Evolutionary conservation across 2,113 vertebrate species (phyloP), one percentile per base, ranked within the genome.

Genomic region (Chauna torquata): DNA sequence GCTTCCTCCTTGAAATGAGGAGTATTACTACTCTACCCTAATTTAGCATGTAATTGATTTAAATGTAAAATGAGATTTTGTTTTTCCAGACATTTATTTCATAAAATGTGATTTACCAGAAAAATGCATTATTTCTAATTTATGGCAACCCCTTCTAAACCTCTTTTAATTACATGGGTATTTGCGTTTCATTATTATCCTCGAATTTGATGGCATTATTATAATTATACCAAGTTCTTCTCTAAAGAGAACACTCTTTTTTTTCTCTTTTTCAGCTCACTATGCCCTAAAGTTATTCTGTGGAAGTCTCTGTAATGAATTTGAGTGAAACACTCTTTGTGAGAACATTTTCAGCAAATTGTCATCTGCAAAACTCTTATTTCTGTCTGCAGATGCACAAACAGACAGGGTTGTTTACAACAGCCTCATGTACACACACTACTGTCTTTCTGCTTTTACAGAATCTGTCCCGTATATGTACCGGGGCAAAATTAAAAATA

Each of bases 111-210:
- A 95, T 90, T 92, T 93, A 86, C 59, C 81, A 68, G 40, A 92
- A 95, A 74, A 96, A 83, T 15, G 59, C 8, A 64, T 89, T 88
- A 68, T 84, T 94, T 91, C 44, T 90, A 87, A 85, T 77, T 85
- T 72, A 82, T 12, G 45, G 81, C 24, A 94, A 94, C 28, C 42
- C 77, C 17, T 84, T 81, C 45, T 82, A 86, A 85, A 87, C 8
- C 4, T 52, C 94, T 64, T 94, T 94, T 92, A 93, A 96, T 96
- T 93, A 93, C 50, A 85, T 8, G n/a, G n/a, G 9, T 85, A 80
- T 94, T 92, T 89, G 42, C 78, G 65, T 82, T 77, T 79, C 64
- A 77, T 91, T 88, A 92, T 72, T 88, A 93, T 55, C 45, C 50
- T 87, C 52, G n/a, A 55, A 27, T 65, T 61, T 92, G 68, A 82